Evolutionary conservation across 2,888 invertebrate genomes (phyloP), one percentile per base, ranked within the genome.

Genomic region (Cheilosia impressa): DNA sequence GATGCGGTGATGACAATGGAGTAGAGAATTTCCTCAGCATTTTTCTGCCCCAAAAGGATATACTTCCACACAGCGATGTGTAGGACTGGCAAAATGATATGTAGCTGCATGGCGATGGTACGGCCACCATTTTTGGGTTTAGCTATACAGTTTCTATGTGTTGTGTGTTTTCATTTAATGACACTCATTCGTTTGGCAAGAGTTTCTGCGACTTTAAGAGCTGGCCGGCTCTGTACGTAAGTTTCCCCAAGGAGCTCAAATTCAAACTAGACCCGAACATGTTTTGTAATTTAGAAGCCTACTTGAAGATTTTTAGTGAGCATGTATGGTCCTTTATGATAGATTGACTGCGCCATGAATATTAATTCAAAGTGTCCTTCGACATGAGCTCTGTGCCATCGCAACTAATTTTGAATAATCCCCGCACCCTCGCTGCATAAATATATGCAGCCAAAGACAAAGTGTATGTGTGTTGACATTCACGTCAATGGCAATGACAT

Each of bases 1-100:
- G 69, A 80, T 75, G 75, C 71, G 75, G 71, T 69, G 75, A 71
- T 69, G 69, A 80, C 69, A 84, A 84, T 75, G 71, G 53, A 84
- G 65, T 65, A 27, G 52, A 80, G 80, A 71, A 69, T 58, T 71
- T 80, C 60, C 52, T 66, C 62, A 65, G 60, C 43, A 65, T 84
- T 80, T 75, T 84, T 76, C 71, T 80, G 68, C 31, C 52, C 68
- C 38, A 17, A 45, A 63, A 76, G 55, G 47, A 52, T 41, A 68
- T 19, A 72, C 15, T 55, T 4, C 53, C n/a, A 38, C 50, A 50
- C 15, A 31, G 41, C 22, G 31, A 27, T 15, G 69, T 27, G 53
- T 19, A 31, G 31, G 31, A 24, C 38, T 22, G 31, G 65, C 50
- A 78, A 65, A 52, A 65, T 65, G 65, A 79, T 72, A 58, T 57